Evolutionary conservation across 2,888 invertebrate species (phyloP), one percentile per base, ranked within the genome.

Genomic region (Clusia tigrina): DNA sequence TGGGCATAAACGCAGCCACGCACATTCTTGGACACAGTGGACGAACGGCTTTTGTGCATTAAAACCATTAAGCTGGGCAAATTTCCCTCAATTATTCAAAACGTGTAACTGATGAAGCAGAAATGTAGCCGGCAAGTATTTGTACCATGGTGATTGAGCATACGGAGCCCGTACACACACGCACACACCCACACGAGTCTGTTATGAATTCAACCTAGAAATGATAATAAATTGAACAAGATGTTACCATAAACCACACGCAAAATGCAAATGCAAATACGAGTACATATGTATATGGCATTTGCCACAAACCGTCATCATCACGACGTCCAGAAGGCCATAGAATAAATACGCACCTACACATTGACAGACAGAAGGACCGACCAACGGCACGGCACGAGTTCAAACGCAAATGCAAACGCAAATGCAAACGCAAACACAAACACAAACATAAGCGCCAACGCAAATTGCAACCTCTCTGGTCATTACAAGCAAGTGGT

Each of bases 221-320:
- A 78, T 77, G 78, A 78, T 78, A 77, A 77, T 77, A 77, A 78
- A 78, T 77, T 78, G 79, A 71, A 77, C 78, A 77, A 78, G 79
- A 77, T 77, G 77, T 76, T 77, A 71, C 77, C 71, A 71, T 69
- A 78, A 78, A 74, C 77, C 77, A 71, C 76, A 78, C 69, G 58
- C 69, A 72, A 32, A 69, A 48, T 48, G 20, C 48, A 48, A 48
- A 48, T 48, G 48, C 48, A 48, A 5, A 32, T 9, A 32, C 32
- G 32, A 32, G 32, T 6, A 12, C 32, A 32, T 12, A 32, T 32
- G 6, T 32, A 32, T 32, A 9, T 32, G 12, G 6, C 32, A 6
- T 32, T 32, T 9, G 12, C 12, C 12, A 32, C 12, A 9, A 32
- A 32, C 32, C 32, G 32, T 9, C 5, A 12, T 32, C 12, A 32